Conservation (phyloP, 2,888 invertebrate genomes). For the Biston betularia region DNA sequence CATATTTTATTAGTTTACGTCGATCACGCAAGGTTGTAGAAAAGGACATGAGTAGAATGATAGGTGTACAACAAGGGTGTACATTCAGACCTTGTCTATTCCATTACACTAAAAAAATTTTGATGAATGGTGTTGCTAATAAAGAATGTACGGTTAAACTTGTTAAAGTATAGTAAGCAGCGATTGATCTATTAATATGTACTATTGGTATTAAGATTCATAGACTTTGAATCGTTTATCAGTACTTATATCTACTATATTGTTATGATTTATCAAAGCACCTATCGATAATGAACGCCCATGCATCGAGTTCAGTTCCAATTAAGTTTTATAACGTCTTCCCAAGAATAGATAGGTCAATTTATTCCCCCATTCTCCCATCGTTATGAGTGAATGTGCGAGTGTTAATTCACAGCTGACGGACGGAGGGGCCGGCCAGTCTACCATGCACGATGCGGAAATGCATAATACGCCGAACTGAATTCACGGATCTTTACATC, state of each 20-base stretch:
- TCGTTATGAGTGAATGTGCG: constrained; percentile 13
- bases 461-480: constrained; percentile 6
- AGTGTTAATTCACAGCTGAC: constrained; percentile 45
- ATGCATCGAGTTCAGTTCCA: neutral
- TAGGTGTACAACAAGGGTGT: constrained; percentile 34
- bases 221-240: too few relatives aligned
- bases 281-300: neutral
- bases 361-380: constrained; percentile 29
- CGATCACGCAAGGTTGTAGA: constrained; percentile 32
- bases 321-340: constrained; percentile 9
- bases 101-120: neutral
- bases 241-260: too few relatives aligned
- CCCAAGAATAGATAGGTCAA: constrained; percentile 22
- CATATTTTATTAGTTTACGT: constrained; percentile 37
- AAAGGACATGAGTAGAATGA: constrained; percentile 31
- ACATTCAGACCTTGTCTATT: constrained; percentile 23
- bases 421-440: constrained; percentile 25
- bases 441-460: constrained; percentile 19
- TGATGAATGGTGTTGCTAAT: neutral
- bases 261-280: too few relatives aligned
- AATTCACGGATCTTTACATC: neutral
- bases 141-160: neutral
- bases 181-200: too few relatives aligned
- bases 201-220: too few relatives aligned
- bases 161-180: neutral